phyloP scores from a whole-genome alignment of 2,888 invertebrate genomes.

The Protodeltote pygarga region DNA sequence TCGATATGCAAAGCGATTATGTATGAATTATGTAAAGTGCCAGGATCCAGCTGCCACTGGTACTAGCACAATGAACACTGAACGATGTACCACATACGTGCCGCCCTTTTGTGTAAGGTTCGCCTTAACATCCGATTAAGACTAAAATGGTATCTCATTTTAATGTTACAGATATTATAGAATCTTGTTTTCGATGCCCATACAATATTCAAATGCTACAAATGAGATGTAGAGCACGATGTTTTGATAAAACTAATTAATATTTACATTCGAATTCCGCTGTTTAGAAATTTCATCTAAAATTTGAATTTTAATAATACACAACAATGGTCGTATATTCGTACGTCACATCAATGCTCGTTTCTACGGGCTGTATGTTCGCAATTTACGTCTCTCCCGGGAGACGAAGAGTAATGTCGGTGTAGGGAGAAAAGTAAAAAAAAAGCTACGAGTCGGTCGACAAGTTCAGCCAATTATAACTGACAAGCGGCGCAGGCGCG shows the following conservation, averaged over 20 bases:
- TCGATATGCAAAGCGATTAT: conserved; percentile 79
- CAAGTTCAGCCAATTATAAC: conserved; percentile 87
- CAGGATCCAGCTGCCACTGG: conserved; percentile 59
- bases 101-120: conserved; percentile 46
- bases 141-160: conserved; percentile 45
- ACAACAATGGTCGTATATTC: conserved; percentile 76
- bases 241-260: conserved; percentile 41
- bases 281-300: conserved; percentile 63
- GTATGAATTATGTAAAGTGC: conserved; percentile 83
- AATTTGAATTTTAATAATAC: conserved; percentile 82
- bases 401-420: conserved; percentile 85
- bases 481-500: conserved; percentile 82
- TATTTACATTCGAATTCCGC: conserved; percentile 34
- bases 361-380: conserved; percentile 77
- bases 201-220: conserved; percentile 31
- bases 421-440: conserved; percentile 76
- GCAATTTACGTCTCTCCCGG: conserved; percentile 84
- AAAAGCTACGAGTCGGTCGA: conserved; percentile 80
- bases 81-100: conserved; percentile 50
- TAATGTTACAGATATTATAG: conserved; percentile 29
- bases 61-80: conserved; percentile 64
- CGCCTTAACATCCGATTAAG: conserved; percentile 42
- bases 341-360: conserved; percentile 83
- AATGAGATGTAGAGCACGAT: conserved; percentile 40
- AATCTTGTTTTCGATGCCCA: background rate